phyloP scores from a whole-genome alignment of 2,888 invertebrate species.

The Brenthis ino region DNA sequence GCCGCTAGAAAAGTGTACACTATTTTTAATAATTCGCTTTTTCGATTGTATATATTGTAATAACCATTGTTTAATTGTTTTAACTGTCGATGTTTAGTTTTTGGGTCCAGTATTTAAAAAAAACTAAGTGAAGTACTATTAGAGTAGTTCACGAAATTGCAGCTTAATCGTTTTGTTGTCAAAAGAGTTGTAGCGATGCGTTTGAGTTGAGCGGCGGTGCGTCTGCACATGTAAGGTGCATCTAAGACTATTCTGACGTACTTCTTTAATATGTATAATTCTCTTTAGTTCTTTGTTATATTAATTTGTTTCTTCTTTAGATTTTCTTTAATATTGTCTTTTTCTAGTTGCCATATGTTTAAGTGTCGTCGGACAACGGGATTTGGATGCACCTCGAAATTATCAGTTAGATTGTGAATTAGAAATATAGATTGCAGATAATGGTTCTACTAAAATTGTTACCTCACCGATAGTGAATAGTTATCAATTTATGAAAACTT shows the following conservation, averaged over 20 bases:
- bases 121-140: background rate
- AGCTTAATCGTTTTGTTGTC: slow-evolving; percentile 24
- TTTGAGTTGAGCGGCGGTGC: slow-evolving; percentile 53
- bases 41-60: slow-evolving; percentile 21
- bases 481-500: slow-evolving; percentile 76
- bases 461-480: slow-evolving; percentile 81
- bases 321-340: slow-evolving; percentile 13
- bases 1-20: background rate
- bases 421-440: slow-evolving; percentile 65
- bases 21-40: background rate
- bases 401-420: slow-evolving; percentile 70
- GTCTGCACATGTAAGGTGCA: slow-evolving; percentile 51
- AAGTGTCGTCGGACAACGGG: slow-evolving; percentile 37
- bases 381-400: slow-evolving; percentile 64
- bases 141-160: slow-evolving; percentile 30
- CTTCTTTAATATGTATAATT: slow-evolving; percentile 2
- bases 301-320: slow-evolving; percentile 12
- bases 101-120: slow-evolving; percentile 34
- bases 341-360: slow-evolving; percentile 16
- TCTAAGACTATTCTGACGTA: slow-evolving; percentile 12
- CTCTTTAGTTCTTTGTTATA: slow-evolving; percentile 1
- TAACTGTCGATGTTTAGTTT: slow-evolving; percentile 22
- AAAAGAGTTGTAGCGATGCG: slow-evolving; percentile 44
- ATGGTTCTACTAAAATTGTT: slow-evolving; percentile 76
- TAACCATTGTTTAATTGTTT: slow-evolving; percentile 11